These are phyloP conservation scores for Tridacna gigas DNA, from an alignment of 2,888 invertebrate genomes.

Conservation along the genomic window DNA sequence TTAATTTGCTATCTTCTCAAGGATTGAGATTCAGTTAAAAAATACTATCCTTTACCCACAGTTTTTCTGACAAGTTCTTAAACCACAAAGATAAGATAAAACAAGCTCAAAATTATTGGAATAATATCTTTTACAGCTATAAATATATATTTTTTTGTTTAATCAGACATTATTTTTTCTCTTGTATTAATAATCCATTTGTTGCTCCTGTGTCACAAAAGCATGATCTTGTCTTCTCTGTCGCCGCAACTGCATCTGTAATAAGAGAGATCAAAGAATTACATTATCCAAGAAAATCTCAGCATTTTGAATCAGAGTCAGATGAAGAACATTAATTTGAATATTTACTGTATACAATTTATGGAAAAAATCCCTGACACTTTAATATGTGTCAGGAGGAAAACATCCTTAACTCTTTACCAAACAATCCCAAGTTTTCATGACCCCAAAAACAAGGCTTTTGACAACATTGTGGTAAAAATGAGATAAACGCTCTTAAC, in stretches of 20 bases:
- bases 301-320: too few relatives aligned
- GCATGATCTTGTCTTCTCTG: constrained; percentile 40
- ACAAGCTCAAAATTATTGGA: not conserved
- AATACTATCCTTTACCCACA: not conserved
- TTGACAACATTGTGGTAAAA: not conserved
- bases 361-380: too few relatives aligned
- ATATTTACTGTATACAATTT: too few relatives aligned
- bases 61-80: too few relatives aligned
- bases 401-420: not conserved
- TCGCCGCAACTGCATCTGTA: constrained; percentile 46
- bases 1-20: too few relatives aligned
- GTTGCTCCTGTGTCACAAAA: constrained; percentile 30
- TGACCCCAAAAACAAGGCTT: not conserved
- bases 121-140: not conserved
- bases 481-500: not conserved
- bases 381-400: too few relatives aligned
- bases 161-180: not conserved
- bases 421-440: not conserved
- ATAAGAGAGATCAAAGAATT: not conserved
- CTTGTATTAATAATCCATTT: constrained; percentile 4
- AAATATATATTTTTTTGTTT: not conserved
- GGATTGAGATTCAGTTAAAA: too few relatives aligned
- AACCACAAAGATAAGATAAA: not conserved
- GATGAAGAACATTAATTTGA: too few relatives aligned
- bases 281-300: too few relatives aligned